Evolutionary conservation across 2,888 invertebrate genomes (phyloP).

Genomic region (Watsonalla binaria): DNA sequence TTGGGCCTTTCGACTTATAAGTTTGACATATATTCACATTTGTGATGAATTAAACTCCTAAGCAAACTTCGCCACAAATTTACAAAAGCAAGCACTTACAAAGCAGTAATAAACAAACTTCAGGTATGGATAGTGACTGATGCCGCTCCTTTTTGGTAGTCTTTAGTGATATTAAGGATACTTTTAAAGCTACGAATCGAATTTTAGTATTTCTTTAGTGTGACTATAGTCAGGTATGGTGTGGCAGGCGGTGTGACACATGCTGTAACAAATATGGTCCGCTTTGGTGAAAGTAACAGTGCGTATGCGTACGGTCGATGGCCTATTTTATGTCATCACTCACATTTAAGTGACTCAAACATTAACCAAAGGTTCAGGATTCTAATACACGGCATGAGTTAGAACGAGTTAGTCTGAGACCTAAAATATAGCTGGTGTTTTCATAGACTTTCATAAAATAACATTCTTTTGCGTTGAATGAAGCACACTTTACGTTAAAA

Average conservation of each 20-base stretch:
- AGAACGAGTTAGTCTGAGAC: too few species aligned
- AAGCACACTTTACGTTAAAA: neutral
- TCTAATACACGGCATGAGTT: too few species aligned
- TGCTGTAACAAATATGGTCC: constrained; percentile 26
- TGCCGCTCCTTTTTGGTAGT: neutral
- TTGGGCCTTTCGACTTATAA: too few species aligned
- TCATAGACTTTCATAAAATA: too few species aligned
- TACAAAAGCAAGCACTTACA: too few species aligned
- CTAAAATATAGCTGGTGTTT: too few species aligned
- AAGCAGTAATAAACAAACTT: too few species aligned
- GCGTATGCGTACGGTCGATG: constrained; percentile 22
- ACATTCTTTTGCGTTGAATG: neutral
- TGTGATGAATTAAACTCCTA: too few species aligned
- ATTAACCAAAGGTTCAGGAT: too few species aligned
- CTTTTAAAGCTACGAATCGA: neutral
- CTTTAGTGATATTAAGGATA: neutral
- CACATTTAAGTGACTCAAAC: neutral
- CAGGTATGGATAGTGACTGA: too few species aligned
- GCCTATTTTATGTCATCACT: constrained; percentile 19
- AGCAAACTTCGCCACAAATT: too few species aligned
- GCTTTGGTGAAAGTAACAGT: constrained; percentile 32
- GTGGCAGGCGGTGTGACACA: constrained; percentile 9
- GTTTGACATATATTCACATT: too few species aligned
- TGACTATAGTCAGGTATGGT: neutral
- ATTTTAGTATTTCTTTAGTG: neutral